Base-by-base conservation (phyloP, 2,113 vertebrate species). In the Monopterus albus region DNA sequence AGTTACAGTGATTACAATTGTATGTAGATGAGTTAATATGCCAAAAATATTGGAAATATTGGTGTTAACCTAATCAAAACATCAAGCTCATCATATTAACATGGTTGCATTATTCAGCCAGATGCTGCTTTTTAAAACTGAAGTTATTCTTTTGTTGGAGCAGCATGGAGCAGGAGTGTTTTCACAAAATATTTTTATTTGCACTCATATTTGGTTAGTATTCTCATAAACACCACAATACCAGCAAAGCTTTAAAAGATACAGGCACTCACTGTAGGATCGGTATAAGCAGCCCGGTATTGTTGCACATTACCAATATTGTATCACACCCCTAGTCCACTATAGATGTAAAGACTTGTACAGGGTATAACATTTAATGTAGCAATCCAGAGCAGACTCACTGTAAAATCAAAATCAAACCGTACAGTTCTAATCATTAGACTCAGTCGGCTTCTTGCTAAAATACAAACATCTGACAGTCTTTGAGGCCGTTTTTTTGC, bases 21-120 rank as follows among this genome's bases (percentile, higher is more conserved):
- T 43, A 26, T 49, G 23, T 17, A 50, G 26, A 60, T 69, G 66
- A 58, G 33, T 38, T 66, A 42, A 66, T 66, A 38, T 66, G 38
- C 28, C 20, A n/a, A 35, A 5, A 50, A 33, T 1, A 62, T 38
- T 17, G 23, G 33, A 40, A 56, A 56, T 39, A 26, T 57, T 50
- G 6, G 25, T 57, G 43, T 50, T 73, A 29, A 38, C 35, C 65
- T 56, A 56, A 56, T 70, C 57, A 62, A 61, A 55, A 40, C 36
- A 40, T 40, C 25, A 2, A 20, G 18, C 46, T 59, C 18, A 50
- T 49, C 8, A 31, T 18, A 50, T 50, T 20, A 49, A 33, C 7
- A 13, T 5, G 13, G 6, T 46, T 52, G 39, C 6, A 8, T 10
- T 56, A 67, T 67, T 56, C 40, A 36, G 21, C 29, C 9, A 18